phyloP scores from a whole-genome alignment of 2,797 vertebrate genomes.

The Octomys mimax region DNA sequence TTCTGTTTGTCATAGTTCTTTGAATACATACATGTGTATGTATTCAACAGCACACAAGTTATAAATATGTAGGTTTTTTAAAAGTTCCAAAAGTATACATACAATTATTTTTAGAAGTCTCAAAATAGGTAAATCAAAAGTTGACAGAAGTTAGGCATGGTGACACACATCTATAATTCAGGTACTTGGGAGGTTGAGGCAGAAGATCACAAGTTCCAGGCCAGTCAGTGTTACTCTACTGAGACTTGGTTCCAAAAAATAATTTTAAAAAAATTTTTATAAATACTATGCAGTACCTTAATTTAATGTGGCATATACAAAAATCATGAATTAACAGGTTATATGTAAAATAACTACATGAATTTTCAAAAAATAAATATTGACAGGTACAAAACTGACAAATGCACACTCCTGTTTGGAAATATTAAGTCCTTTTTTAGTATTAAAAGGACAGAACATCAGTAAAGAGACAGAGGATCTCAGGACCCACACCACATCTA shows the following conservation, averaged over 20 bases:
- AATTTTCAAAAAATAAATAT: not conserved
- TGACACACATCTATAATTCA: not conserved
- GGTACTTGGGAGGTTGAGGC: not conserved
- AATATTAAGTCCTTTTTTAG: slow-evolving; percentile 33
- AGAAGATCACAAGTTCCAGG: not conserved
- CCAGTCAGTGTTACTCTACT: not conserved
- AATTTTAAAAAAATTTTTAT: not conserved
- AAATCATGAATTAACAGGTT: no score
- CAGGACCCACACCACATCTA: not conserved
- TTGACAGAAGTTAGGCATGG: not conserved
- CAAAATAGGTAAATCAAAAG: slow-evolving; percentile 13
- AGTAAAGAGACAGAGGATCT: not conserved
- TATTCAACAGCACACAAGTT: not conserved
- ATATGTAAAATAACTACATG: no score
- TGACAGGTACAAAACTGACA: slow-evolving; percentile 29
- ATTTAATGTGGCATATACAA: no score
- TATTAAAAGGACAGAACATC: slow-evolving; percentile 9
- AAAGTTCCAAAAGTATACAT: slow-evolving; percentile 11
- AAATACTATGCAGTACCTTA: no score
- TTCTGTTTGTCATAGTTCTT: not conserved
- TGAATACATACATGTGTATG: not conserved
- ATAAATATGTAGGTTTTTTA: slow-evolving; percentile 15
- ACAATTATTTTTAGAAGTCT: not conserved
- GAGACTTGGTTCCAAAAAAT: not conserved
- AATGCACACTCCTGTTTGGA: not conserved